Conservation (phyloP, 2,888 invertebrate genomes). For the Polydrusus tereticollis region DNA sequence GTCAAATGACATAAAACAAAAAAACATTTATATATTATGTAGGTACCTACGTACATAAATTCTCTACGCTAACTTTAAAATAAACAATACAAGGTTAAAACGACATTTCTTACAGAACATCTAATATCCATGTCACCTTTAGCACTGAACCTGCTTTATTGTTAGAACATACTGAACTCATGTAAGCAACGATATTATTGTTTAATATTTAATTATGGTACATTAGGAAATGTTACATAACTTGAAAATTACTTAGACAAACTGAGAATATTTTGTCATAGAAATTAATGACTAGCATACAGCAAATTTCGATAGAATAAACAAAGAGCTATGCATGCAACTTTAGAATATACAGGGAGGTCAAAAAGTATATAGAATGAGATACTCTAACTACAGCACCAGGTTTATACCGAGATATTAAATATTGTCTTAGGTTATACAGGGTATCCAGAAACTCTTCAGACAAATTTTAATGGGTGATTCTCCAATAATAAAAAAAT, state of each 20-base stretch:
- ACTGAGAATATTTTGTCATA: conserved; percentile 34
- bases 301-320: conserved; percentile 11
- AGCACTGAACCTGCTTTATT: conserved; percentile 33
- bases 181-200: conserved; percentile 36
- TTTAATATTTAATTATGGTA: conserved; percentile 39
- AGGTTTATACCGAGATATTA: too few relatives aligned
- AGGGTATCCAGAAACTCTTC: too few relatives aligned
- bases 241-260: conserved; percentile 33
- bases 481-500: too few relatives aligned
- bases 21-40: not conserved
- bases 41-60: not conserved
- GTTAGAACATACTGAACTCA: conserved; percentile 27
- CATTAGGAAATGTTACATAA: conserved; percentile 34
- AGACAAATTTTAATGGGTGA: too few relatives aligned
- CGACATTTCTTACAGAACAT: conserved; percentile 27
- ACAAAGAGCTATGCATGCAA: conserved; percentile 21
- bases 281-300: conserved; percentile 10
- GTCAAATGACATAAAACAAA: too few relatives aligned
- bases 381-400: too few relatives aligned
- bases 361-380: not conserved
- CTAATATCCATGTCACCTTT: conserved; percentile 44
- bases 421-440: too few relatives aligned
- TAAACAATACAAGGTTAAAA: conserved; percentile 42
- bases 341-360: not conserved
- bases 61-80: conserved; percentile 31